Base-by-base conservation (phyloP, 2,888 invertebrate species). In the Stenurella melanura region DNA sequence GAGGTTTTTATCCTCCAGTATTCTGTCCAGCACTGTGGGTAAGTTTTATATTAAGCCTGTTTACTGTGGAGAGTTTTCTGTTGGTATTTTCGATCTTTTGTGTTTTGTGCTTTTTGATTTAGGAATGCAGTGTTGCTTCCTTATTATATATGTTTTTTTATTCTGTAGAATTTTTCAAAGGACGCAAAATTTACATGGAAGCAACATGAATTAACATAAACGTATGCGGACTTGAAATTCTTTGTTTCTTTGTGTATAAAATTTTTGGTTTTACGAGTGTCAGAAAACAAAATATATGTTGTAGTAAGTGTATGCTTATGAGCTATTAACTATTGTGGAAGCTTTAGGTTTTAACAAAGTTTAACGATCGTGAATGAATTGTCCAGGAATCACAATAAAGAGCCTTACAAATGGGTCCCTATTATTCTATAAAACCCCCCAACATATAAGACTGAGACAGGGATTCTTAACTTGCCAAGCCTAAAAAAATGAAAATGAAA, bases 121-220 rank as follows among this genome's bases (percentile, higher is more conserved):
- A 42, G 70, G 76, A 75, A 76, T 78, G 78, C 58, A 30, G 75
- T 64, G 71, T 71, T 60, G 75, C 78, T 78, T 80, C 78, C 78
- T 80, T 79, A 78, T 80, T 79, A 76, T 76, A 77, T 66, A 73
- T 73, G n/a, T n/a, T n/a, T n/a, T 72, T 77, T 76, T 64, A 74
- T 76, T 78, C 78, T 75, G 78, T 77, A 60, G 78, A 78, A 80
- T 79, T 79, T 82, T 79, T 79, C 80, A 64, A 78, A 67, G 72
- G 75, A 73, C 60, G 58, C 75, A 57, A 78, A 73, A 78, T 80
- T 76, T 77, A 70, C 78, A 80, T 77, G 67, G 73, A 30, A 75
- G 56, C 73, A 73, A 76, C 66, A 42, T 70, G 56, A 42, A 76
- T 74, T 79, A 75, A 74, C 75, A 75, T 77, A 77, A 76, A 66